These are phyloP conservation scores for Girardia tigrina DNA, from an alignment of 2,888 invertebrate genomes.

Conservation along the genomic window DNA sequence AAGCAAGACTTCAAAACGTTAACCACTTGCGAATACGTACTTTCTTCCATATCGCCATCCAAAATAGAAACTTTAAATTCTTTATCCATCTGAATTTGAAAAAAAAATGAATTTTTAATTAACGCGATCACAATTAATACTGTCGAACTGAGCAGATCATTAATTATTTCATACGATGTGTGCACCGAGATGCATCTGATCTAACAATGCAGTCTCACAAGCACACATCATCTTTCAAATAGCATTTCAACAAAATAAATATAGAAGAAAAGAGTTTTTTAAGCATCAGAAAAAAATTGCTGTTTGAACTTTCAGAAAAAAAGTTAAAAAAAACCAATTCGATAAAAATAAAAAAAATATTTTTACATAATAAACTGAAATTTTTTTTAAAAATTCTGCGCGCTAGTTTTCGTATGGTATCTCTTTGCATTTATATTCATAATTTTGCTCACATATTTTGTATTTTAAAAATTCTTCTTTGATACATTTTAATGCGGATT, in stretches of 20 bases:
- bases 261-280: not conserved
- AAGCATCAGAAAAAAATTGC: not conserved
- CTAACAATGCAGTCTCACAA: not conserved
- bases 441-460: too few species aligned
- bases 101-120: too few species aligned
- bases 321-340: not conserved
- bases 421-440: too few species aligned
- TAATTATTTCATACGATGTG: constrained; percentile 1
- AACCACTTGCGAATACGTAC: not conserved
- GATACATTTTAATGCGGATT: too few species aligned
- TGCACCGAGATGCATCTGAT: not conserved
- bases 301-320: not conserved
- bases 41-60: constrained; percentile 1
- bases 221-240: not conserved
- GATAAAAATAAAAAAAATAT: too few species aligned
- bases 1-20: not conserved
- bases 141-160: not conserved
- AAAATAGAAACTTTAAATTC: constrained; percentile 6
- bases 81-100: too few species aligned
- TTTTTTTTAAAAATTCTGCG: too few species aligned
- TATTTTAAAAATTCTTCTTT: too few species aligned
- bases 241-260: not conserved
- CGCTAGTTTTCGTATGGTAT: too few species aligned
- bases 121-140: not conserved
- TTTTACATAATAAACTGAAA: too few species aligned